Percentiles rank a stretch among this genome's conserved stretches.
phyloP scores from a whole-genome alignment of 2,888 invertebrate species.

The Dasypolia templi region DNA sequence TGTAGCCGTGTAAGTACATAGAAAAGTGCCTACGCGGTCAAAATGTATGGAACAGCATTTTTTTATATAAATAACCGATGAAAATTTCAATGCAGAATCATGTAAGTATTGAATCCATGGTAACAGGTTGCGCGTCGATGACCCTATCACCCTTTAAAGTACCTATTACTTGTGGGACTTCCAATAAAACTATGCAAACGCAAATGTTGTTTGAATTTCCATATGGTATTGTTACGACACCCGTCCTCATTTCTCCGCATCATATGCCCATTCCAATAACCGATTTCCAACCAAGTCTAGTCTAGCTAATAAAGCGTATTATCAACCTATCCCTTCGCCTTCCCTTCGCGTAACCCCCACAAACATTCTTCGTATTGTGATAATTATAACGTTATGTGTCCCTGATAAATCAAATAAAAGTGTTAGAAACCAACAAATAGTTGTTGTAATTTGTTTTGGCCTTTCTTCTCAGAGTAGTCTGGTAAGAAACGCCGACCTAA shows the following conservation, averaged over 20 bases:
- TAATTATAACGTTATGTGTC: too few species aligned
- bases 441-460: not conserved
- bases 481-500: not conserved
- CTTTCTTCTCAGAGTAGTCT: not conserved
- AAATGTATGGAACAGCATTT: too few species aligned
- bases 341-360: not conserved
- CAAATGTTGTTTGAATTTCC: not conserved
- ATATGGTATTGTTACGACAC: not conserved
- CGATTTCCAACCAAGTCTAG: not conserved
- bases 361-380: not conserved
- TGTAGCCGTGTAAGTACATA: too few species aligned
- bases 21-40: too few species aligned
- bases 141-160: too few species aligned
- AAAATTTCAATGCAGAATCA: too few species aligned
- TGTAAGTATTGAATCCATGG: too few species aligned
- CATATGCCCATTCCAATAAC: not conserved
- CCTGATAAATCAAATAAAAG: not conserved
- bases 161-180: not conserved
- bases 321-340: too few species aligned
- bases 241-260: not conserved
- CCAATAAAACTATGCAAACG: slow-evolving; percentile 3
- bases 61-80: too few species aligned
- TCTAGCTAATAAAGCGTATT: not conserved
- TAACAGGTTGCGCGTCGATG: too few species aligned
- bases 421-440: not conserved